phyloP scores from a whole-genome alignment of 2,888 invertebrate genomes.

The Cabera pusaria region DNA sequence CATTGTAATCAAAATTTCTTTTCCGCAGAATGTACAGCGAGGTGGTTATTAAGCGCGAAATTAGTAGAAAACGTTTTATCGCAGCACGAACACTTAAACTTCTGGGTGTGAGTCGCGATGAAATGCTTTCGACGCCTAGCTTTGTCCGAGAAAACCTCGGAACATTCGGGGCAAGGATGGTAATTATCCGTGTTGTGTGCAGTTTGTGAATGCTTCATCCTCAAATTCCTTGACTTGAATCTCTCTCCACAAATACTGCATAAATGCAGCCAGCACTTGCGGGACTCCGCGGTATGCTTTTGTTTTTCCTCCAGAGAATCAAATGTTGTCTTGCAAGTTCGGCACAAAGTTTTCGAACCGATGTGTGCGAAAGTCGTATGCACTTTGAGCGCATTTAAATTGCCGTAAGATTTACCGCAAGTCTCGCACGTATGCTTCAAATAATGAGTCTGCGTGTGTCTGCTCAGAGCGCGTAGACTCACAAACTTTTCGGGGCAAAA shows the following conservation, averaged over 20 bases:
- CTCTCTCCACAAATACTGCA: slow-evolving; percentile 22
- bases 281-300: slow-evolving; percentile 34
- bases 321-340: slow-evolving; percentile 40
- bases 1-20: slow-evolving; percentile 21
- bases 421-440: slow-evolving; percentile 42
- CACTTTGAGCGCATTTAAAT: slow-evolving; percentile 32
- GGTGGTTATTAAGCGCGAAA: slow-evolving; percentile 17
- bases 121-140: slow-evolving; percentile 35
- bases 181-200: slow-evolving; percentile 35
- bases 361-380: slow-evolving; percentile 34
- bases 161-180: slow-evolving; percentile 41
- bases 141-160: slow-evolving; percentile 34
- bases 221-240: slow-evolving; percentile 16
- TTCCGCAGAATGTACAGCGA: slow-evolving; percentile 23
- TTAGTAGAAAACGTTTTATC: slow-evolving; percentile 24
- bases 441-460: slow-evolving; percentile 48
- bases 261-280: slow-evolving; percentile 16
- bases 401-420: slow-evolving; percentile 44
- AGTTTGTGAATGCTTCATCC: slow-evolving; percentile 14
- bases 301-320: slow-evolving; percentile 31
- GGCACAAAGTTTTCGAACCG: slow-evolving; percentile 29
- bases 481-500: slow-evolving; percentile 39
- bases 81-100: slow-evolving; percentile 25
- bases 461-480: slow-evolving; percentile 38
- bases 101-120: slow-evolving; percentile 33